Evolutionary conservation across 1,140 invertebrate genomes (phyloP), one percentile per base, ranked within the genome.

Genomic region (Cydia strobilella): DNA sequence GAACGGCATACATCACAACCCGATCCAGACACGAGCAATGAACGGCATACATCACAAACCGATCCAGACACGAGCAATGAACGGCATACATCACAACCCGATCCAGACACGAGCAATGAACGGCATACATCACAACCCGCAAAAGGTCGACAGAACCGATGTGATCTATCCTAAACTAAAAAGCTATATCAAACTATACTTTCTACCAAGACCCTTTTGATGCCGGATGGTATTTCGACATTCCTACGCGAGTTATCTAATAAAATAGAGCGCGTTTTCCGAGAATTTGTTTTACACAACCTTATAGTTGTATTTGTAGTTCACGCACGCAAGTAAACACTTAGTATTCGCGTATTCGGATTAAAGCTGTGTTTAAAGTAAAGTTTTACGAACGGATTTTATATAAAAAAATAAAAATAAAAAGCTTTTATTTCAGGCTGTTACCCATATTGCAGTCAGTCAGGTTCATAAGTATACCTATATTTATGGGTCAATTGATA

Each of bases 161-260:
- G 3, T 1, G 48, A 51, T 15, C 45, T 13, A 39, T 39, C 35
- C 35, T 39, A 39, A 45, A 13, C 42, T 15, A 15, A 45, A 45
- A 13, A 15, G 3, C 10, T 3, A 13, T 45, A 45, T 45, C 42
- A 45, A 12, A 45, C 54, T 23, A 23, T 59, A 59, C 18, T 3
- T 23, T 0, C 18, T 20, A 59, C 54, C 1, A 12, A 59, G 54
- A 18, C 2, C 54, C 9, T 59, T 59, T 23, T 59, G 2, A 23
- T 12, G 6, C 23, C 15, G 3, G n/a, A n/a, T 18, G n/a, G 1
- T 54, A 18, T 18, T 54, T n/a, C 51, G 51, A 18, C 51, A 51
- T 51, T 51, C 48, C 48, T 10, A 59, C 54, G 9, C 54, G n/a
- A 59, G 18, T 59, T 59, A 59, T 23, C 54, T 59, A 59, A 59